phyloP scores from a whole-genome alignment of 2,797 vertebrate genomes.

The Hydrocynus forskahlii region DNA sequence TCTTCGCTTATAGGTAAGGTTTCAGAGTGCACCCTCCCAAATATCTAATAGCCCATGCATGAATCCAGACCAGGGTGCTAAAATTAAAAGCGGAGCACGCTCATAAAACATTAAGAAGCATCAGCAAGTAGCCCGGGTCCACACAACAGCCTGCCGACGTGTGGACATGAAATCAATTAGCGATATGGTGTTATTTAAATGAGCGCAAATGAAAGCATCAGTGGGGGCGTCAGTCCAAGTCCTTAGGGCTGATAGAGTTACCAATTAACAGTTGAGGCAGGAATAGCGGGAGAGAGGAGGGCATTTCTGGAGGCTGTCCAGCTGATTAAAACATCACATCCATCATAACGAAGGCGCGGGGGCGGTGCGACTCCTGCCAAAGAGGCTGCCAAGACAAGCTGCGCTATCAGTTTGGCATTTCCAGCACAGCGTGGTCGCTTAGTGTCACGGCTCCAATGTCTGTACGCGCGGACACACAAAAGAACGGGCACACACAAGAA shows the following conservation, averaged over 20 bases:
- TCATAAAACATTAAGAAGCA: conserved; percentile 75
- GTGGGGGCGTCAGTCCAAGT: conserved; percentile 44
- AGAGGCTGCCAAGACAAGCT: conserved; percentile 28
- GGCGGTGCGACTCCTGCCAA: conserved; percentile 46
- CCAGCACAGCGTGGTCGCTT: conserved; percentile 18
- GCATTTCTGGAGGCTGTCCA: conserved; percentile 63
- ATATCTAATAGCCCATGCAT: conserved; percentile 55
- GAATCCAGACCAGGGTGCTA: conserved; percentile 61
- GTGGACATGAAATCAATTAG: conserved; percentile 76
- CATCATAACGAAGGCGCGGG: conserved; percentile 25
- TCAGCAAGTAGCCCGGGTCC: conserved; percentile 66
- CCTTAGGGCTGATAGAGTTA: conserved; percentile 62
- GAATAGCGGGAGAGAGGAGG: conserved; percentile 56
- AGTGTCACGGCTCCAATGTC: background rate
- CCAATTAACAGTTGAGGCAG: conserved; percentile 63
- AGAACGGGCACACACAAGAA: background rate
- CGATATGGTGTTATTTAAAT: conserved; percentile 67
- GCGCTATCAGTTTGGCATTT: conserved; percentile 20
- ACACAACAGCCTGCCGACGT: conserved; percentile 75
- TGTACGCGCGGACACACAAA: background rate
- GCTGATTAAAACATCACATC: conserved; percentile 63
- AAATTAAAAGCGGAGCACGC: conserved; percentile 45
- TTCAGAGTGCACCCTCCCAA: conserved; percentile 12
- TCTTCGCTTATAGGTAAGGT: conserved; percentile 15
- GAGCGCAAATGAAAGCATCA: conserved; percentile 56